Evolutionary conservation across 2,113 vertebrate species (phyloP), one percentile per base, ranked within the genome.

Genomic region (Corythaeola cristata): DNA sequence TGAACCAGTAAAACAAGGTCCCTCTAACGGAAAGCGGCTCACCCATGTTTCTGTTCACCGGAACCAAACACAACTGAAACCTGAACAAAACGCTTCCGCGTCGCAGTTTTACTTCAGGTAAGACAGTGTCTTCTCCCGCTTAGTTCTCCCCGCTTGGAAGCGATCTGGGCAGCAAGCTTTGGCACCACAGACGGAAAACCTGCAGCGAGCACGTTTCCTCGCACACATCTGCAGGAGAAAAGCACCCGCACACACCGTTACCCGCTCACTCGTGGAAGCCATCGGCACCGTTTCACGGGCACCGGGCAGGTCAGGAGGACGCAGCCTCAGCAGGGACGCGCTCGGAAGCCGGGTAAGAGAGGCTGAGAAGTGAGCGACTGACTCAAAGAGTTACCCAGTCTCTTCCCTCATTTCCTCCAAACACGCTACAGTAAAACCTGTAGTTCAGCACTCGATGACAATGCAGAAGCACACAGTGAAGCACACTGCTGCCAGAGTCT

Each of bases 151-250:
- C 39, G n/a, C 12, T 9, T 12, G 12, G 41, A 49, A 69, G 32
- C 4, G 3, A 20, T 6, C 14, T 1, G 1, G 47, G 44, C 33
- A 60, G 47, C 47, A 11, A 28, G 47, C 15, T 52, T 14, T 33
- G 47, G 53, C 18, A 62, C 7, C 15, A 3, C 32, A 28, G 52
- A 21, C 53, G 52, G 23, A 52, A 60, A 30, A 47, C 28, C 19
- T 13, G 15, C 39, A 28, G 63, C 11, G 3, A 64, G 66, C 1
- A 1, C 2, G 14, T 33, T 45, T 30, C 44, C 26, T 17, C 3
- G 0, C 23, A 22, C 3, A 3, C 2, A 1, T 3, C 16, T 2
- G 4, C 62, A 7, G 52, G 12, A 32, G 49, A 22, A 21, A 67
- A 64, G 49, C 2, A 3, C 44, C 18, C 2, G 62, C 2, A 18